Evolutionary conservation across 1,140 invertebrate species (phyloP), one percentile per base, ranked within the genome.

Genomic region (Mamestra configurata): DNA sequence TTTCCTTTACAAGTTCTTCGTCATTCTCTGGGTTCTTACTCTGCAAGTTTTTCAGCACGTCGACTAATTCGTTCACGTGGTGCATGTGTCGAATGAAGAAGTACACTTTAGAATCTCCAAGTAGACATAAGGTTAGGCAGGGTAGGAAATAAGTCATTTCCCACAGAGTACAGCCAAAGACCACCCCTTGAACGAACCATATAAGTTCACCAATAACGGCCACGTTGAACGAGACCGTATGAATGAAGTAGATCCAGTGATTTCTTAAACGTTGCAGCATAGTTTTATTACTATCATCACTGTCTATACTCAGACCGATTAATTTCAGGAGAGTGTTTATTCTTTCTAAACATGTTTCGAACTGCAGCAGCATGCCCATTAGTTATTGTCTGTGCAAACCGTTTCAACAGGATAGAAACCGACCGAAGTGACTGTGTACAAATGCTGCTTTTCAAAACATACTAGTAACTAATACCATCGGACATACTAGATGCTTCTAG

Each of bases 81-180:
- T 84, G 22, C 3, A 22, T 72, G 49, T 86, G 35, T 51, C 75
- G 79, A 43, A 84, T 55, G 20, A 82, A 70, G 10, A 40, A 84
- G 20, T 66, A 83, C 43, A 80, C 27, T 64, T 85, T 87, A 0
- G 70, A 64, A 51, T 46, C 46, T 20, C 81, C 86, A 8, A 87
- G 43, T 1, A 81, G 13, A 46, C 82, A 77, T 0, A 86, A 24
- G 2, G 77, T 83, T 0, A 83, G 18, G 20, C 86, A 85, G 35
- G 82, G 84, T 22, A 83, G 10, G 18, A 81, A 37, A n/a, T 83
- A 76, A n/a, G 86, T 87, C 1, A 82, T 51, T 66, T 87, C 68
- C 18, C 22, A 86, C 35, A 57, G 27, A 24, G 59, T 76, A 15
- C 13, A 35, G 8, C 78, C 80, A 31, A 55, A 70, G 11, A 72